Evolutionary conservation across 2,113 vertebrate genomes (phyloP).

Genomic region (Scophthalmus maximus): DNA sequence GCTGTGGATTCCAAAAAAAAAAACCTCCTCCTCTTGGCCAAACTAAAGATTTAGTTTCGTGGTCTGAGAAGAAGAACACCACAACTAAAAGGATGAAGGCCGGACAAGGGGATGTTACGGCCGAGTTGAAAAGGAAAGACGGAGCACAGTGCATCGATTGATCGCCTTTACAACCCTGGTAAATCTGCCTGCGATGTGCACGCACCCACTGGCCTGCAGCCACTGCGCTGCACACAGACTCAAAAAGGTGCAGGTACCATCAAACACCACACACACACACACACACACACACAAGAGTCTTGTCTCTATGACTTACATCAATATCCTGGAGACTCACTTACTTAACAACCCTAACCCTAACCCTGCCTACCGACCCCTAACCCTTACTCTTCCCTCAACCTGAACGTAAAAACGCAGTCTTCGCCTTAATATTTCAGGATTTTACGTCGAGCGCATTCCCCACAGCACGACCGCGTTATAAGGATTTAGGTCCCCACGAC

Average conservation of each 20-base stretch:
- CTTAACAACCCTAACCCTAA: no score
- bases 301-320: not conserved
- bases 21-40: slow-evolving; percentile 1
- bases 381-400: no score
- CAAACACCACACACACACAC: not conserved
- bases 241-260: not conserved
- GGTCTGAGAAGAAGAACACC: not conserved
- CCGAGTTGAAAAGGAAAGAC: slow-evolving; percentile 30
- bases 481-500: not conserved
- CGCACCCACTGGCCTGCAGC: slow-evolving; percentile 33
- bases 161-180: slow-evolving; percentile 47
- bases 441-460: not conserved
- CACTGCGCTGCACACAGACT: slow-evolving; percentile 23
- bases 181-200: slow-evolving; percentile 45
- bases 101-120: slow-evolving; percentile 3
- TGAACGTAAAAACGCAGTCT: not conserved
- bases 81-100: not conserved
- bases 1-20: slow-evolving; percentile 7
- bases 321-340: no score
- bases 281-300: slow-evolving; percentile 16
- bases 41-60: not conserved
- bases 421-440: not conserved
- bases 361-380: no score
- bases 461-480: not conserved
- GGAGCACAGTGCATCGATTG: slow-evolving; percentile 19